Evolutionary conservation across 2,113 vertebrate species (phyloP), one percentile per base, ranked within the genome.

Genomic region (Anthoscopus minutus): DNA sequence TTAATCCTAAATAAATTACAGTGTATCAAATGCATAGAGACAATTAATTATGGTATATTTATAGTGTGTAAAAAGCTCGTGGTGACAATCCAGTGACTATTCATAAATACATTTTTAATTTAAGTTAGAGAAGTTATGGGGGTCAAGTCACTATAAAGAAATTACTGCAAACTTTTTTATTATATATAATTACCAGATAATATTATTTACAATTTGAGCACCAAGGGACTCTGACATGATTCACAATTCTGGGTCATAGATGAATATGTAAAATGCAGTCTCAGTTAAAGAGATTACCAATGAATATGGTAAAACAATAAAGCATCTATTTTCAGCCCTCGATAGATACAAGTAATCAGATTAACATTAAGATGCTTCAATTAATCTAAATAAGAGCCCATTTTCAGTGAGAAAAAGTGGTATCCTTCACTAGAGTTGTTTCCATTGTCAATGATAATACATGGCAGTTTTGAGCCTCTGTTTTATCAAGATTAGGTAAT

Each of bases 1-100:
- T 91, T 95, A 91, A 94, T 90, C 74, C 31, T 61, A 66, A 94
- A 90, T n/a, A 92, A 96, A 96, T 96, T 86, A 51, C 13, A 51
- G 57, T 71, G 33, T 25, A 80, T 53, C 58, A 80, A 91, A 94
- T 33, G 30, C 62, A 78, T 7, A 50, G 50, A 74, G 70, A 70
- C 19, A 74, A 90, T 88, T 78, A 83, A 78, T 90, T 33, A 53
- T 25, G 18, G 9, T 83, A 10, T 81, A 93, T 77, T 86, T 73
- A 64, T 42, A 58, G 53, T 19, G n/a, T 64, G 48, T 53, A 31
- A 73, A 89, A 85, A 92, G 23, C 42, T 88, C 30, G 11, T 21
- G 35, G 54, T 92, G 89, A 85, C 21, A 72, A 8, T 86, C 51
- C 12, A 38, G 37, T 62, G 66, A 80, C 51, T 95, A 56, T 37